Evolutionary conservation across 2,113 vertebrate species (phyloP).

Genomic region (Gila orcuttii): DNA sequence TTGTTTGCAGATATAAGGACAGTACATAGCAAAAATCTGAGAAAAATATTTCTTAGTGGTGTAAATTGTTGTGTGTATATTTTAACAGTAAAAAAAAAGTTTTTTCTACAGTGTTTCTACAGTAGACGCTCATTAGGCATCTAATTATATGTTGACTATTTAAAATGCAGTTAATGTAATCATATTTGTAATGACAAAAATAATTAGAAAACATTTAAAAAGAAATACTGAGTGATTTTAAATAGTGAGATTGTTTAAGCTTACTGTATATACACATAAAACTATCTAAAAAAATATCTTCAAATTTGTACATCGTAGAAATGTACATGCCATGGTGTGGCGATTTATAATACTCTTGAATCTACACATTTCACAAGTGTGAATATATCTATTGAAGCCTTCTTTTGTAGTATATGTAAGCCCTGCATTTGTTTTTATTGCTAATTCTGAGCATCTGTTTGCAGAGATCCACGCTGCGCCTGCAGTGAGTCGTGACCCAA

Average conservation of each 20-base stretch:
- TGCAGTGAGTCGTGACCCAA: constrained; percentile 55
- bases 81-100: not conserved
- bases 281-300: no score
- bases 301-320: no score
- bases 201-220: no score
- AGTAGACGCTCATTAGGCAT: not conserved
- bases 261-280: no score
- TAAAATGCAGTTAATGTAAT: no score
- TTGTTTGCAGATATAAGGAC: not conserved
- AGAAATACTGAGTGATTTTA: no score
- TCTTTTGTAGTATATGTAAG: constrained; percentile 66
- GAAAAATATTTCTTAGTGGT: not conserved
- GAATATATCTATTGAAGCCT: constrained; percentile 63
- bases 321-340: no score
- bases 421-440: constrained; percentile 64
- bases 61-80: not conserved
- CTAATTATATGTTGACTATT: no score
- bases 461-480: constrained; percentile 31
- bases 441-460: constrained; percentile 70
- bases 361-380: constrained; percentile 67
- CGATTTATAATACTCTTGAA: constrained; percentile 31
- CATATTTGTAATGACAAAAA: no score
- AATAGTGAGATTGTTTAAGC: no score
- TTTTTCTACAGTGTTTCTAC: not conserved
- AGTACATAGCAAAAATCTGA: not conserved